Evolutionary conservation across 2,797 vertebrate genomes (phyloP).

Genomic region (Paedocypris micromegethes): DNA sequence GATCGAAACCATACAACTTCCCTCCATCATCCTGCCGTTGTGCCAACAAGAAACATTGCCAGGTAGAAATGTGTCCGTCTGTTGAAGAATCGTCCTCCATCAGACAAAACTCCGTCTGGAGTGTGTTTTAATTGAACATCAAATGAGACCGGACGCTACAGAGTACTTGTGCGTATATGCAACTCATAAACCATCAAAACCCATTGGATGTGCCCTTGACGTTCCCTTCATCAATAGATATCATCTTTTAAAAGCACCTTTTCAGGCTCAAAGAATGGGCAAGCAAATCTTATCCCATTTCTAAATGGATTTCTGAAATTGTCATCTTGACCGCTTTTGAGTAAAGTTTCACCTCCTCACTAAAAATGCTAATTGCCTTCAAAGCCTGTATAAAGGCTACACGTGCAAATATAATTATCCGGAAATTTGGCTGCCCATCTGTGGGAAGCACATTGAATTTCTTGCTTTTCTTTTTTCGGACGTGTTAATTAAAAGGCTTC

Average conservation of each 20-base stretch:
- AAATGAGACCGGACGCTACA: constrained; percentile 60
- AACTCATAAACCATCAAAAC: constrained; percentile 67
- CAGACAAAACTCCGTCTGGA: constrained; percentile 61
- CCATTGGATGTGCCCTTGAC: constrained; percentile 68
- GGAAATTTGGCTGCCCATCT: constrained; percentile 78
- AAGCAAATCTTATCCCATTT: constrained; percentile 70
- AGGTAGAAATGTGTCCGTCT: constrained; percentile 47
- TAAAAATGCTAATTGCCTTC: constrained; percentile 79
- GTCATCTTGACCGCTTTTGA: constrained; percentile 66
- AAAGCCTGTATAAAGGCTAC: constrained; percentile 72
- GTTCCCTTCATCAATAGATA: constrained; percentile 73
- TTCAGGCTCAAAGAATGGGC: constrained; percentile 69
- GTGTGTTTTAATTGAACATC: constrained; percentile 64
- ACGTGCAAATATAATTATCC: constrained; percentile 76
- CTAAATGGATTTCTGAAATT: constrained; percentile 71
- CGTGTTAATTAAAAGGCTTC: constrained; percentile 78
- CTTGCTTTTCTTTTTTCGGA: constrained; percentile 70
- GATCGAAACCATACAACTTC: no score
- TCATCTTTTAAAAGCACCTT: constrained; percentile 75
- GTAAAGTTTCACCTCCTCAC: constrained; percentile 76
- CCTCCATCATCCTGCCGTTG: no score
- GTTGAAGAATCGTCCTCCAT: constrained; percentile 56
- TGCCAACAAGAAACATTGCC: no score
- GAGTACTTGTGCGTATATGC: constrained; percentile 66
- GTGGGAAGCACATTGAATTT: constrained; percentile 72